These are phyloP conservation scores for Globodera rostochiensis DNA, from an alignment of 1,140 invertebrate species.

Conservation along the genomic window DNA sequence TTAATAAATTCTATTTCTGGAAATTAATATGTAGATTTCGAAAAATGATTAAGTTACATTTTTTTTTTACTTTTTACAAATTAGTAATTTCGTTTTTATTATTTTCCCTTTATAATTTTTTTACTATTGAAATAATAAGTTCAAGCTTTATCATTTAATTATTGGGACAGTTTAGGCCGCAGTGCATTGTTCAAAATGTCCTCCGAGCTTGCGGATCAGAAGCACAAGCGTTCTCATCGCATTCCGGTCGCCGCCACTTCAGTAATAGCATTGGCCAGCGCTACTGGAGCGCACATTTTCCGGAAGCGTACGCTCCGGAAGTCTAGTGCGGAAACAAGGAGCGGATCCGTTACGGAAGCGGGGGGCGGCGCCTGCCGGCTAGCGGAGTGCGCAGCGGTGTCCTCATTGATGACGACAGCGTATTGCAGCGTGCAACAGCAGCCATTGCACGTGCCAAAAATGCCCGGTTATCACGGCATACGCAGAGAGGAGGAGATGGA, in stretches of 20 bases:
- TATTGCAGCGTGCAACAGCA: background rate
- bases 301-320: constrained; percentile 17
- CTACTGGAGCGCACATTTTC: constrained; percentile 29
- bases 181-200: constrained; percentile 57
- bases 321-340: background rate
- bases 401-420: background rate
- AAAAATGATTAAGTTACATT: background rate
- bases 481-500: background rate
- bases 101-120: background rate
- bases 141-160: constrained; percentile 5
- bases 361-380: background rate
- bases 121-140: background rate
- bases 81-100: background rate
- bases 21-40: background rate
- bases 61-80: background rate
- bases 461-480: background rate
- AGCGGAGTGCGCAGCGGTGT: background rate
- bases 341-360: no score
- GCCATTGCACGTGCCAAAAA: background rate
- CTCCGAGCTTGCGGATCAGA: constrained; percentile 22
- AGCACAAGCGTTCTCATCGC: constrained; percentile 19
- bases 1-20: no score
- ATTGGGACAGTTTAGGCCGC: constrained; percentile 34
- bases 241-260: constrained; percentile 22
- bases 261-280: constrained; percentile 30